Evolutionary conservation across 2,888 invertebrate species (phyloP).

Genomic region (Sussaba pulchella): DNA sequence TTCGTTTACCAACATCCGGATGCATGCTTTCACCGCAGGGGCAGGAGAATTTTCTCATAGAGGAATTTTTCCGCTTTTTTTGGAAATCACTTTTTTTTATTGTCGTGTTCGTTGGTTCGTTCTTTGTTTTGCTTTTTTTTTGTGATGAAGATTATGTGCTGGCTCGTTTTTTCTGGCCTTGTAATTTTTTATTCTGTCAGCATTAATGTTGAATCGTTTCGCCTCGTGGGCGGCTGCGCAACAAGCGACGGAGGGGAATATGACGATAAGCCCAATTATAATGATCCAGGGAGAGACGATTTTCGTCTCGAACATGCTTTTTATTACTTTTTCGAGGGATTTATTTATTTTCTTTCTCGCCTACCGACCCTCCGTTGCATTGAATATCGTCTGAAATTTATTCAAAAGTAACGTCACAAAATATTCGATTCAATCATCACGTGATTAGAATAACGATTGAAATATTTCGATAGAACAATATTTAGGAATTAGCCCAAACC

Average conservation of each 20-base stretch:
- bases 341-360: too few relatives aligned
- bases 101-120: neutral
- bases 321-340: neutral
- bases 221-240: neutral
- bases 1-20: conserved; percentile 10
- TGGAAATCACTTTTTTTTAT: too few relatives aligned
- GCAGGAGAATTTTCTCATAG: conserved; percentile 30
- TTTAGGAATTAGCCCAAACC: too few relatives aligned
- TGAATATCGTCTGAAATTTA: too few relatives aligned
- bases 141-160: neutral
- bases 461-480: too few relatives aligned
- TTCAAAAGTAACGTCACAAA: too few relatives aligned
- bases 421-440: too few relatives aligned
- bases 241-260: neutral
- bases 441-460: too few relatives aligned
- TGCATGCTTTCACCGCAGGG: neutral
- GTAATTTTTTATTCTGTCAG: neutral
- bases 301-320: neutral
- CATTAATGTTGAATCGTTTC: neutral
- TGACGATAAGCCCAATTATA: neutral
- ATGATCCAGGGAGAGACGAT: neutral
- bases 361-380: too few relatives aligned
- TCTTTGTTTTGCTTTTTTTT: neutral
- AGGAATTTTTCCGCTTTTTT: conserved; percentile 31
- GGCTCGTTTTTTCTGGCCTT: neutral